Percentiles rank a stretch among this genome's conserved stretches.
Conservation (phyloP, 2,113 vertebrate species). For the Spea bombifrons region DNA sequence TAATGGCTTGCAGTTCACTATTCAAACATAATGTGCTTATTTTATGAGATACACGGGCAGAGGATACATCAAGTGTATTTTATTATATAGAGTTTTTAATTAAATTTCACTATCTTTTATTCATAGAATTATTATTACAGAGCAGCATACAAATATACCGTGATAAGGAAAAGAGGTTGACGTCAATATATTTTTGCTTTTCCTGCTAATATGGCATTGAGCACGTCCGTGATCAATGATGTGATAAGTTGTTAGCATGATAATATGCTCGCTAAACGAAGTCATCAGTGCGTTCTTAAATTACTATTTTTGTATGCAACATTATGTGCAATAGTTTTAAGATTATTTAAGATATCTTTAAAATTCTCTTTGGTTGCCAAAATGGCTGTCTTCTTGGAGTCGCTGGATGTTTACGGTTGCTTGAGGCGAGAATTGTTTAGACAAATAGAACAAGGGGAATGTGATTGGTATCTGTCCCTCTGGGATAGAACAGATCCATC, state of each 20-base stretch:
- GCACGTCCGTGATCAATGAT: slow-evolving; percentile 22
- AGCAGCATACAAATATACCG: slow-evolving; percentile 47
- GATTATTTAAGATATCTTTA: neutral
- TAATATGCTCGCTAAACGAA: slow-evolving; percentile 7
- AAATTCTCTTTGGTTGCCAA: too few species aligned
- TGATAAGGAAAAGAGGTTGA: slow-evolving; percentile 30
- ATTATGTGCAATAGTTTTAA: neutral
- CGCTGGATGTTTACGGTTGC: too few species aligned
- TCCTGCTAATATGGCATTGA: slow-evolving; percentile 10
- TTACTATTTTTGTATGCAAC: neutral
- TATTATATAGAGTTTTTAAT: slow-evolving; percentile 60
- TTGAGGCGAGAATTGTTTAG: too few species aligned
- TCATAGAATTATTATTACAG: slow-evolving; percentile 58
- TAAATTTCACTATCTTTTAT: slow-evolving; percentile 62
- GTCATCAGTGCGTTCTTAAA: neutral
- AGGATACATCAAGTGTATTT: slow-evolving; percentile 49
- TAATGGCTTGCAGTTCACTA: slow-evolving; percentile 61
- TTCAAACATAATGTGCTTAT: slow-evolving; percentile 61
- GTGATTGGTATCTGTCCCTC: too few species aligned
- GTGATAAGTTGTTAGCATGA: slow-evolving; percentile 15
- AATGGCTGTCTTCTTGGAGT: too few species aligned
- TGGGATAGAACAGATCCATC: too few species aligned
- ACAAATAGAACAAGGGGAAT: too few species aligned
- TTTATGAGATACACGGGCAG: slow-evolving; percentile 52
- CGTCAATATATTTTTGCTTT: slow-evolving; percentile 32